phyloP scores from a whole-genome alignment of 2,113 vertebrate species.

The Mobula hypostoma region DNA sequence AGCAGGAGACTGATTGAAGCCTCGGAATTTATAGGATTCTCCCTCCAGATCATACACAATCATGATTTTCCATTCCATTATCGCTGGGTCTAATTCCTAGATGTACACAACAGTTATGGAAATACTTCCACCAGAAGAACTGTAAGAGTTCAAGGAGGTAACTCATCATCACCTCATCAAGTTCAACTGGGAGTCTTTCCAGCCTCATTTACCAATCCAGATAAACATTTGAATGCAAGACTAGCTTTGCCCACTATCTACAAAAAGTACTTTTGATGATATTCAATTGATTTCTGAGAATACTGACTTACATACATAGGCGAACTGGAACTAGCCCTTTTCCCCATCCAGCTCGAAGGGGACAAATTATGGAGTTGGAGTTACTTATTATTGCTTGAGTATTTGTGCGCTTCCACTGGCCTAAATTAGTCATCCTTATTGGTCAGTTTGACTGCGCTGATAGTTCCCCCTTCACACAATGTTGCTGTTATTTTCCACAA shows the following conservation, averaged over 20 bases:
- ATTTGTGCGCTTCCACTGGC: not conserved
- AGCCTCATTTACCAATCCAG: too few species aligned
- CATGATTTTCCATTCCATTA: too few species aligned
- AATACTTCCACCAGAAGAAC: too few species aligned
- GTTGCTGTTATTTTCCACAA: not conserved
- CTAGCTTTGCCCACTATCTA: not conserved
- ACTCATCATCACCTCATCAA: too few species aligned
- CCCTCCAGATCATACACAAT: too few species aligned
- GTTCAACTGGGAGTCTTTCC: too few species aligned
- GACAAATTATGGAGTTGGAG: not conserved
- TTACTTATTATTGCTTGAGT: not conserved
- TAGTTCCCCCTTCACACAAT: not conserved
- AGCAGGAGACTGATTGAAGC: too few species aligned
- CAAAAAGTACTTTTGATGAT: not conserved
- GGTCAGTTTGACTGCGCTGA: not conserved
- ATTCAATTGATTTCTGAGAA: not conserved
- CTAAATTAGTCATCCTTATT: not conserved
- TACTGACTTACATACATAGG: not conserved
- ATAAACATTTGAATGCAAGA: not conserved
- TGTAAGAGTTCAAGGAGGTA: too few species aligned
- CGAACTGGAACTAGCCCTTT: not conserved
- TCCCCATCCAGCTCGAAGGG: not conserved
- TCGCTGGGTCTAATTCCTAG: too few species aligned
- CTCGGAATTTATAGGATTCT: too few species aligned
- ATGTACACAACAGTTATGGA: too few species aligned